Base-by-base conservation (phyloP, 2,113 vertebrate genomes). In the Orthonyx spaldingii region DNA sequence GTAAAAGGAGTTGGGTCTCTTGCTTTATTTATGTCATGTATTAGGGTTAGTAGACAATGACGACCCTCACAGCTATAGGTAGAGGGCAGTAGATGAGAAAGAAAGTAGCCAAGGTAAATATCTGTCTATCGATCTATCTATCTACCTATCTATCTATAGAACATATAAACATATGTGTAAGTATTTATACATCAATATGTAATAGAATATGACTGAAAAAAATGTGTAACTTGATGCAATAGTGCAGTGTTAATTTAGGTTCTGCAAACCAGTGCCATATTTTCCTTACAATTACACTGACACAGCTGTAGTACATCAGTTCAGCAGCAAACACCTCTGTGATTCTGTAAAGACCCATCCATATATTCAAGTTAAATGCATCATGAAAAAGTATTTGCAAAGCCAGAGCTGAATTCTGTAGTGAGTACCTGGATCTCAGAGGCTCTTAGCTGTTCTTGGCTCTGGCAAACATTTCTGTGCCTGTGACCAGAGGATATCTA, bases 391-490 rank as follows among this genome's bases (percentile, higher is more conserved):
- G 4, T n/a, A 24, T 2, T 55, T 71, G 11, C 7, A 46, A 77
- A 65, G 13, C 35, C 11, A 57, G 44, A 39, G 21, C 11, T 0
- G 0, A 22, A 8, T 64, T 80, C 44, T 64, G 7, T 9, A 85
- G 21, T 30, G 20, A 47, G 7, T 56, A 9, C 3, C 7, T 56
- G 16, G 13, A 44, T 52, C 27, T 56, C 3, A 4, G n/a, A 60
- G 7, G 14, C 3, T 78, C 7, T 57, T 68, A 42, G 10, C 4
- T 68, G 6, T 42, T 88, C 47, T 52, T 26, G 12, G 4, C 3
- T 92, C 52, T 76, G 61, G 27, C 39, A 85, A 68, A 4, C 3
- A 32, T 64, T 90, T 79, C 44, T 72, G 12, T 63, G 19, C 10
- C 19, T 59, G 71, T 83, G 30, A 49, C 12, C 35, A 60, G 13